Conservation (phyloP, 2,113 vertebrate genomes). For the Uropsilus gracilis region DNA sequence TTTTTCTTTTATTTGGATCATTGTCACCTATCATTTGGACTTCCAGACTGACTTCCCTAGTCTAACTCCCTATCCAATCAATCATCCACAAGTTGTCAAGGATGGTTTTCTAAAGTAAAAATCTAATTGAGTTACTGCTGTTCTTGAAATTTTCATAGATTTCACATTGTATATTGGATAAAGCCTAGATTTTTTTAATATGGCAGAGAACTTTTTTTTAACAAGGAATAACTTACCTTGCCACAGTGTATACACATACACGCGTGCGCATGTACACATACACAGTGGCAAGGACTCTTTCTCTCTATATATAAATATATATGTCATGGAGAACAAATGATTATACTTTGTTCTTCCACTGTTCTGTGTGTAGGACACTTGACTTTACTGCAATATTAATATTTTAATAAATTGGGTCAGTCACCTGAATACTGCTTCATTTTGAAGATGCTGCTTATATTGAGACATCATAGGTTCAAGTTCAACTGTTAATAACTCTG, state of each 20-base stretch:
- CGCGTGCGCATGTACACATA: too few relatives aligned
- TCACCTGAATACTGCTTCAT: not conserved
- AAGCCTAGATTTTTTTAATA: not conserved
- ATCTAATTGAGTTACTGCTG: not conserved
- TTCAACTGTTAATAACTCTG: not conserved
- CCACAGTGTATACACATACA: too few relatives aligned
- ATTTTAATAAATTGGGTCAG: not conserved
- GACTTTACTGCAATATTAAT: not conserved
- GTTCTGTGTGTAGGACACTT: not conserved
- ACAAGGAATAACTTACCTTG: not conserved
- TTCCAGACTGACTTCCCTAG: not conserved
- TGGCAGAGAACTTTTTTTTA: slow-evolving; percentile 21
- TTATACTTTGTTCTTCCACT: not conserved
- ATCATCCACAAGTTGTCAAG: not conserved
- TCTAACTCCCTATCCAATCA: not conserved
- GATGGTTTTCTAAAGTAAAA: not conserved
- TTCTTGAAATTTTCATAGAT: slow-evolving; percentile 33
- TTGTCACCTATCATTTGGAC: not conserved
- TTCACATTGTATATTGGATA: not conserved
- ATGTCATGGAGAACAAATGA: too few relatives aligned
- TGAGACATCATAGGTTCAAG: not conserved
- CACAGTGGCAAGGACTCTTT: too few relatives aligned
- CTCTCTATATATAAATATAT: too few relatives aligned
- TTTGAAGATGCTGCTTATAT: not conserved
- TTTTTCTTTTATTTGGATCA: slow-evolving; percentile 4